Evolutionary conservation across 2,113 vertebrate genomes (phyloP).

Genomic region (Vulpes lagopus): DNA sequence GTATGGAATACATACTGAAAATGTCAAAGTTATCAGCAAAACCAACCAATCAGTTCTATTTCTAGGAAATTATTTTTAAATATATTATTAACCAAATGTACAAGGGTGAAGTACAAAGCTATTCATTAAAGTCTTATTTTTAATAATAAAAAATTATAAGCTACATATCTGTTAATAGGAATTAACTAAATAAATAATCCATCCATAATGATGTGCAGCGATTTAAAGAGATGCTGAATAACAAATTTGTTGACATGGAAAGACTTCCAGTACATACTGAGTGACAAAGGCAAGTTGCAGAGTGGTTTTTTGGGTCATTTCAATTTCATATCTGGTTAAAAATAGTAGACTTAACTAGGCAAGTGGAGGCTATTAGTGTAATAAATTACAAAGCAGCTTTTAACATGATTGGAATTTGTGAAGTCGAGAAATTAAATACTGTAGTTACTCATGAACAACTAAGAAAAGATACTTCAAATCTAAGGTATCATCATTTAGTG

Average conservation of each 20-base stretch:
- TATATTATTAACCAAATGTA: constrained; percentile 21
- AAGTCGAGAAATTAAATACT: constrained; percentile 31
- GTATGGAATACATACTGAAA: neutral
- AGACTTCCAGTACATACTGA: neutral
- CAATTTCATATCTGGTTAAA: neutral
- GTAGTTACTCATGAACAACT: constrained; percentile 20
- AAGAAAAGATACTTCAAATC: constrained; percentile 42
- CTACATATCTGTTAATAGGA: neutral
- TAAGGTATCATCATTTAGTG: neutral
- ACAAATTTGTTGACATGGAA: constrained; percentile 28
- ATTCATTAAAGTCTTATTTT: constrained; percentile 28
- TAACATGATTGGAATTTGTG: constrained; percentile 47
- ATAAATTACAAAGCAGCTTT: constrained; percentile 48
- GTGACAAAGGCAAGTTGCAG: neutral
- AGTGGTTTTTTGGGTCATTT: neutral
- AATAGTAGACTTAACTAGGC: neutral
- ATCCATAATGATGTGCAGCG: neutral
- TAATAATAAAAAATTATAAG: neutral
- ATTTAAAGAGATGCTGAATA: constrained; percentile 28
- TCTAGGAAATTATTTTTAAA: constrained; percentile 45
- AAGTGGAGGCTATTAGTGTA: neutral
- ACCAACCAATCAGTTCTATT: neutral
- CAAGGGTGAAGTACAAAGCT: neutral
- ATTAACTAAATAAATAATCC: neutral
- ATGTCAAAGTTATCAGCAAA: constrained; percentile 13